Evolutionary conservation across 2,888 invertebrate species (phyloP), one percentile per base, ranked within the genome.

Genomic region (Plebejus argus): DNA sequence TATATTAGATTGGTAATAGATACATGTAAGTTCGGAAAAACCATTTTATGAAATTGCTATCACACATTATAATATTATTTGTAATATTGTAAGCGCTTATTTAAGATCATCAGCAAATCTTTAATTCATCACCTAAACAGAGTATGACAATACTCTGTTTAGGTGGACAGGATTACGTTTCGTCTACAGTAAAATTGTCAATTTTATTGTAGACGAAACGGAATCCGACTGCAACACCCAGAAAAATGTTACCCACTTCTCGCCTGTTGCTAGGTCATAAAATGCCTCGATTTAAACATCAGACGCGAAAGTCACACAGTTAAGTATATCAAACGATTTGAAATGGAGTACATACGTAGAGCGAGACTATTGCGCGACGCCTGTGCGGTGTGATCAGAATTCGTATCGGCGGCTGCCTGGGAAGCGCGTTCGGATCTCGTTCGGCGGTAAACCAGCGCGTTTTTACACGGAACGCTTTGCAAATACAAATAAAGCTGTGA

Each of bases 401-500:
- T 91, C 87, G 89, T 92, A 89, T 90, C 90, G 86, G 85, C 45
- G 35, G 18, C 15, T 84, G 91, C 89, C 90, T 91, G 91, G 90
- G 91, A 92, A 91, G 89, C 88, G 87, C 83, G 86, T 84, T 83
- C 85, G 86, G 88, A 88, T 90, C 91, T 91, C 88, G 88, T 89
- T 92, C 86, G 84, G 84, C 85, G 88, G 91, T 91, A 91, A 92
- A 90, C 91, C 89, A 91, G 86, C 87, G 88, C 90, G 88, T 90
- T 92, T 91, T 91, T 91, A 87, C 88, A 87, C 86, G 85, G 86
- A 88, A 89, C 89, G 91, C 87, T 87, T 88, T 84, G 87, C 86
- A 89, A 92, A 90, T 92, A 90, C 89, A 88, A 91, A 91, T 91
- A 87, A 87, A 90, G 87, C 86, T 87, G 86, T 87, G 87, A 88